A percentile compares a stretch with the other conserved stretches of the same genome.
Conservation (phyloP, 2,797 vertebrate species). For the Macropus fuliginosus region DNA sequence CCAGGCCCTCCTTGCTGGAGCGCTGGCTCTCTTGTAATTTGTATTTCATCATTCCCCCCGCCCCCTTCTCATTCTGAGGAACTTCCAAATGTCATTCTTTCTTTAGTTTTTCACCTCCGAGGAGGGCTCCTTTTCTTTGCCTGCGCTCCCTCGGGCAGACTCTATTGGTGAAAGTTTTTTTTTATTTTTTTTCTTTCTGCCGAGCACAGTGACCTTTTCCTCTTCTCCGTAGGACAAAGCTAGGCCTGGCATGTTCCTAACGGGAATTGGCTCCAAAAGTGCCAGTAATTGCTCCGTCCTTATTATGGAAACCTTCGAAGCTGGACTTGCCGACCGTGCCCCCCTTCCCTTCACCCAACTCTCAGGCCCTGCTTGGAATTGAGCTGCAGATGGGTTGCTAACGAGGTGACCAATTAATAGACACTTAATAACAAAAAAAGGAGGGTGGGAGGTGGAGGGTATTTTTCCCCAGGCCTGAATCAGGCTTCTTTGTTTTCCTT, state of each 20-base stretch:
- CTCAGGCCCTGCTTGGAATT: slow-evolving; percentile 22
- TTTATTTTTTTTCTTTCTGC: slow-evolving; percentile 58
- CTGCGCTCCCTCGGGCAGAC: slow-evolving; percentile 15
- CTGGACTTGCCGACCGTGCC: neutral
- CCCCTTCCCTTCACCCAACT: neutral
- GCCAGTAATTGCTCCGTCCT: slow-evolving; percentile 31
- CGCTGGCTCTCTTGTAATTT: neutral
- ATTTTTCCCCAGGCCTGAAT: slow-evolving; percentile 58
- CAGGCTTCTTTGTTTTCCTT: slow-evolving; percentile 67
- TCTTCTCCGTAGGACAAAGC: slow-evolving; percentile 68
- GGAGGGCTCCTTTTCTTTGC: slow-evolving; percentile 40
- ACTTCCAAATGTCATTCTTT: slow-evolving; percentile 51
- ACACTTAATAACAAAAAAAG: slow-evolving; percentile 48
- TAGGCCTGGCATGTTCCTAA: neutral
- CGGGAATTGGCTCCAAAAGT: slow-evolving; percentile 24
- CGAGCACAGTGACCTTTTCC: slow-evolving; percentile 66
- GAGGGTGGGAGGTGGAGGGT: neutral
- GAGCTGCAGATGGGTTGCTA: slow-evolving; percentile 55
- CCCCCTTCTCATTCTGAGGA: neutral
- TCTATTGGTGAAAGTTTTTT: slow-evolving; percentile 49
- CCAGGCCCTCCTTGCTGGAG: neutral
- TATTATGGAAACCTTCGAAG: slow-evolving; percentile 52
- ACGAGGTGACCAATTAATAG: slow-evolving; percentile 68
- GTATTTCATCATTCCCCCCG: neutral
- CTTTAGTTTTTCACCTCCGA: slow-evolving; percentile 2